Conservation (phyloP, 2,113 vertebrate genomes). For the Eptesicus fuscus region DNA sequence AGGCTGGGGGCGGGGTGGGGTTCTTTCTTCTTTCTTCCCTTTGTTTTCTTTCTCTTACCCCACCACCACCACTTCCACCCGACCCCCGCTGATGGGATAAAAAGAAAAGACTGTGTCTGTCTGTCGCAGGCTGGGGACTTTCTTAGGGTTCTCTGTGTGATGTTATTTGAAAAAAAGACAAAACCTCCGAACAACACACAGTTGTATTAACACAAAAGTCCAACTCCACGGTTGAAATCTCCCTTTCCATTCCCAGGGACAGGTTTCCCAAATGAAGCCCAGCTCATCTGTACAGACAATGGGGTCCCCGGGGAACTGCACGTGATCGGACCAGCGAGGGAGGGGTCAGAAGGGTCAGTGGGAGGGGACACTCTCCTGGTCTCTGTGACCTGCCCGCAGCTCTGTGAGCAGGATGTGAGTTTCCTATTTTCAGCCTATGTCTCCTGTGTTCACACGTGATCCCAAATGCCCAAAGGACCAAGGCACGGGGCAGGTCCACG, state of each 20-base stretch:
- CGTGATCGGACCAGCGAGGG: constrained; percentile 45
- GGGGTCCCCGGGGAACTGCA: constrained; percentile 57
- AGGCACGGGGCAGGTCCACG: accelerated
- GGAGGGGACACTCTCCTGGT: neutral
- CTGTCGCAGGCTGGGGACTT: constrained; percentile 26
- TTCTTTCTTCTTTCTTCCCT: constrained; percentile 41
- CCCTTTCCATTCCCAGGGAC: constrained; percentile 64
- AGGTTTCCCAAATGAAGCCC: constrained; percentile 63
- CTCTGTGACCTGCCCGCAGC: neutral
- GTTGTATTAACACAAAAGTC: constrained; percentile 72
- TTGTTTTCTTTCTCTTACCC: constrained; percentile 3
- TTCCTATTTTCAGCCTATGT: neutral
- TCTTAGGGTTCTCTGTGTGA: constrained; percentile 63
- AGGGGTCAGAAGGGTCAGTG: neutral
- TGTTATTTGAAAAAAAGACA: constrained; percentile 69
- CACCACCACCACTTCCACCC: neutral
- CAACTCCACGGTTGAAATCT: constrained; percentile 64
- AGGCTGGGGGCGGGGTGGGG: neutral
- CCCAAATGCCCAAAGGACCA: neutral
- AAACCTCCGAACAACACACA: constrained; percentile 70
- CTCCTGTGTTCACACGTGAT: neutral
- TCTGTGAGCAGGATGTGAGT: neutral
- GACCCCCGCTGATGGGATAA: constrained; percentile 1
- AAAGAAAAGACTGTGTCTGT: constrained; percentile 42
- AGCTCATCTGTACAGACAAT: constrained; percentile 51